Evolutionary conservation across 2,888 invertebrate genomes (phyloP), one percentile per base, ranked within the genome.

Genomic region (Subacronicta megacephala): DNA sequence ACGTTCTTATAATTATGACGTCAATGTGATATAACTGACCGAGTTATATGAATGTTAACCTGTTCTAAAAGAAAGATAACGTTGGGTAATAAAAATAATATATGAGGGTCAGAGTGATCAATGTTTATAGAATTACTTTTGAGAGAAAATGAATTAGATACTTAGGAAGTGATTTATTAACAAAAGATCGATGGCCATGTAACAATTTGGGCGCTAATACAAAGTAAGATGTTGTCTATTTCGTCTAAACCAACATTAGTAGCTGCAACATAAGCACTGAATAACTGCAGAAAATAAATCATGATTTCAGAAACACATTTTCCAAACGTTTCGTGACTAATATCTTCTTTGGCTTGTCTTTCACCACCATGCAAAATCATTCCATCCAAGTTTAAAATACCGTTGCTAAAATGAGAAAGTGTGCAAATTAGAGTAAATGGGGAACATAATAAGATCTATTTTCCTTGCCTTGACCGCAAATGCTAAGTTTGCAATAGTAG

Each of bases 1-100:
- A 75, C 81, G 78, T 78, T 77, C 66, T 38, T n/a, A n/a, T n/a
- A n/a, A 62, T 33, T 62, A 66, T 93, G 93, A 93, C 93, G 93
- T 93, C 91, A 91, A 86, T 84, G 73, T 79, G 76, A 82, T 78
- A 75, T 82, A 77, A 83, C 72, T 75, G 72, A 83, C 72, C 75
- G 72, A 69, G 59, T 70, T 72, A 71, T 62, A 69, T 72, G 73
- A 64, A 72, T 57, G 38, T 60, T 71, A 70, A 62, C 56, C 69
- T 69, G 74, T 72, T 75, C 67, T 66, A 73, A 80, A 82, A 81
- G 70, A 75, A 79, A 79, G 79, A 80, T 82, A 80, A 80, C 70
- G 72, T 87, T 88, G 72, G 72, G 81, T 78, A 88, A 88, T 88
- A 83, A 86, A 88, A 84, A 80, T 82, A 83, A 85, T 78, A 68